These are phyloP conservation scores for Idaea dimidiata DNA, from an alignment of 2,888 invertebrate species.

Conservation along the genomic window DNA sequence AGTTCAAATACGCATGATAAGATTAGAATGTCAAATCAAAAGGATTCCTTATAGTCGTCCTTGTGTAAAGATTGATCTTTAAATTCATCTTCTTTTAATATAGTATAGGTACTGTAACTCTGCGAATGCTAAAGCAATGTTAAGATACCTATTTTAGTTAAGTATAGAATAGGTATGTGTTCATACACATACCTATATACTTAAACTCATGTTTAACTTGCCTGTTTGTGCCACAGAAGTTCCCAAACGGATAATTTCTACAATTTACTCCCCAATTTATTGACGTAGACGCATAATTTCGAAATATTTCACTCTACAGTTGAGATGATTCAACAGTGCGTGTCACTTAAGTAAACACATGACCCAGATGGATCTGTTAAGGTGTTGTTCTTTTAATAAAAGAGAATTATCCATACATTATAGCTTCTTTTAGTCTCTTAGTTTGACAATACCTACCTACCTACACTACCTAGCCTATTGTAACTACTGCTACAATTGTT, in stretches of 20 bases:
- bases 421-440: background rate
- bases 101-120: no score
- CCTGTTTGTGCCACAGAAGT: background rate
- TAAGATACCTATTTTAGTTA: no score
- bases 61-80: no score
- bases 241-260: constrained; percentile 5
- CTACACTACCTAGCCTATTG: background rate
- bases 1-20: no score
- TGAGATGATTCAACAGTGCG: constrained; percentile 49
- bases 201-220: background rate
- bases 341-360: constrained; percentile 54
- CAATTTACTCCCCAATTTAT: constrained; percentile 17
- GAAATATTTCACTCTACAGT: constrained; percentile 40
- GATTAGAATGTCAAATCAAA: no score
- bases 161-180: no score
- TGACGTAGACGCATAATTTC: constrained; percentile 28
- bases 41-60: no score
- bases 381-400: constrained; percentile 14
- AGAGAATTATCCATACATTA: background rate
- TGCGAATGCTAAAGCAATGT: no score
- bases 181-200: no score
- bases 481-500: background rate
- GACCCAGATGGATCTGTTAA: constrained; percentile 53
- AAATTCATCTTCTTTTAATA: no score
- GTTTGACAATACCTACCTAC: background rate